Base-by-base conservation (phyloP, 2,888 invertebrate genomes). In the Boloria selene region DNA sequence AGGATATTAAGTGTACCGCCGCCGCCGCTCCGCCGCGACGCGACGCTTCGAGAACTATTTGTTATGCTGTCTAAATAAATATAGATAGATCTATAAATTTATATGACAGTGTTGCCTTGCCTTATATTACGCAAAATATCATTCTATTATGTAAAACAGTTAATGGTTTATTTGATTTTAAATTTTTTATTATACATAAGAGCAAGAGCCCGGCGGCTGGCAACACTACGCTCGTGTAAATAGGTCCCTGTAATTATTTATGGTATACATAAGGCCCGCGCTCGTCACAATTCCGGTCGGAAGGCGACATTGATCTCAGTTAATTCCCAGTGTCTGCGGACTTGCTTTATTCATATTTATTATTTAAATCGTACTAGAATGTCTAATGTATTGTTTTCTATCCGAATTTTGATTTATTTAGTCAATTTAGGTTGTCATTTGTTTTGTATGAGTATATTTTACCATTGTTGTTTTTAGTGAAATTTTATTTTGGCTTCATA, bases 371-470 rank as follows among this genome's bases (percentile, higher is more conserved):
- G 58, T 42, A 58, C 16, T 58, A 44, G 17, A 18, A 18, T n/a
- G 45, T 59, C 58, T 44, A 45, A 66, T 55, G 58, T 47, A 64
- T 62, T 54, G 64, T 72, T 78, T 82, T 80, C 61, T 75, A 79
- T 68, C 77, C 73, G 75, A 78, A 77, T 80, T 79, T 79, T 75
- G 70, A 72, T 81, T 81, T 66, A 71, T 79, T 61, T 80, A 81
- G 79, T 81, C 77, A 74, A 73, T 80, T 77, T 80, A 80, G 80
- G 82, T 86, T 86, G 85, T 85, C 82, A 75, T 82, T 85, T 82
- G 84, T 88, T 89, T 86, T 88, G 76, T 85, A 83, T 77, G 77
- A 80, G 83, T 86, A 88, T 88, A 86, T 88, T 89, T 87, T 88
- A 87, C 80, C 80, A 76, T 85, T 88, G 88, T 90, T 89, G 79